Base-by-base conservation (phyloP, 2,797 vertebrate species). In the Myotis pilosus region DNA sequence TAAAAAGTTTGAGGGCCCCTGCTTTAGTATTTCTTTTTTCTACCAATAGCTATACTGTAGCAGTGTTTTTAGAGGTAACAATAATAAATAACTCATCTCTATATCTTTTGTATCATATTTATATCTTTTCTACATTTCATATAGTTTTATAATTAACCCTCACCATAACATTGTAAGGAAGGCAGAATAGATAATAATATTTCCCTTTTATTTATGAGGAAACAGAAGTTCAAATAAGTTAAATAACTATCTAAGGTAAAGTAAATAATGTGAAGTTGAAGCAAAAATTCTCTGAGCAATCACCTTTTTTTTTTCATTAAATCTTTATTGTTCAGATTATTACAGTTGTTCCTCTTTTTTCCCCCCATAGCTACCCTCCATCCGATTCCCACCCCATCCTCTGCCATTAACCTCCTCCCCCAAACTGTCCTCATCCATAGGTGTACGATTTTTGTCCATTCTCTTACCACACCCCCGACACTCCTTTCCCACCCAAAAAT, bases 1-100 rank as follows among this genome's bases (percentile, higher is more conserved):
- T 38, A 38, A 38, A 38, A 38, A 38, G 38, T 38, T 38, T 38
- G 38, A 38, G 38, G 38, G 5, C 4, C 38, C 4, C 38, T 38
- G 38, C 55, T 83, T 92, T 11, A 19, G 9, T 92, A 93, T 85
- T 84, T 93, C 38, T 95, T 22, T 78, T 91, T 76, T 0, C 23
- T 87, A 55, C 8, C 13, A 64, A 85, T 62, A 87, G 16, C 72
- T 87, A 30, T 1, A 91, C 19, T 90, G 7, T 96, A 66, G 55
- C 2, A 89, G 10, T 96, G 75, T 62, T 95, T 81, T 94, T 88
- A 25, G 82, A 88, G 4, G 89, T 62, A 80, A 72, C 38, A 72
- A 22, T 89, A 92, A 69, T 91, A 92, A 76, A 33, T 87, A 22
- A 71, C 64, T 86, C 36, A 51, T 81, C 60, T 85, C 83, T 62